Evolutionary conservation across 37 sponge, comb jelly and placozoan species (phyloP), one percentile per base, ranked within the genome.

Genomic region (Chondrosia reniformis): DNA sequence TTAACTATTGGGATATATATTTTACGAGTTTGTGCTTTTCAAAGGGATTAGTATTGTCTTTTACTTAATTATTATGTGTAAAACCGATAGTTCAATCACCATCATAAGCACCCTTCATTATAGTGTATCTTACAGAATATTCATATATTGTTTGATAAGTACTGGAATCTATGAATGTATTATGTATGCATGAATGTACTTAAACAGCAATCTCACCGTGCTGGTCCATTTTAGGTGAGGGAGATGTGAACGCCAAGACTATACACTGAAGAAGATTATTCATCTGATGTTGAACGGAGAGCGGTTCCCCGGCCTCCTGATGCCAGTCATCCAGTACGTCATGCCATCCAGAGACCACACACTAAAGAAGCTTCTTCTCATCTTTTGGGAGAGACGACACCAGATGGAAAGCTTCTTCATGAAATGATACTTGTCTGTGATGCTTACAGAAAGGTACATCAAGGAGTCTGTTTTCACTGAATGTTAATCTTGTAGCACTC

Each of bases 381-480:
- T 99, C 12, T 93, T 91, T 69, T 99, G 93, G 93, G 99, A 99
- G 82, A 99, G 82, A 88, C 97, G 0, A 80, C 90, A 32, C 71
- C 89, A 36, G 94, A 96, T 81, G 99, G 99, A 8, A 99, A 99
- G 40, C 90, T 99, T 44, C 85, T 96, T 8, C 97, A 93, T 76
- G 99, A 99, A 78, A 99, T 99, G 99, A 99, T 99, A 17, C 86
- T 99, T 12, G 99, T 99, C 21, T 98, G 89, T 59, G 96, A 95
- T 80, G 96, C 96, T 8, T 95, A 95, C 77, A 74, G 96, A 27
- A 95, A 91, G 83, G 96, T 95, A 38, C 17, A 24, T 74, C 27
- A 19, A 38, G n/a, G n/a, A n/a, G n/a, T n/a, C n/a, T n/a, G n/a
- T n/a, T n/a, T n/a, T n/a, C n/a, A n/a, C n/a, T n/a, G n/a, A n/a